These are phyloP conservation scores for Oplegnathus fasciatus DNA, from an alignment of 2,113 vertebrate species.

Conservation along the genomic window DNA sequence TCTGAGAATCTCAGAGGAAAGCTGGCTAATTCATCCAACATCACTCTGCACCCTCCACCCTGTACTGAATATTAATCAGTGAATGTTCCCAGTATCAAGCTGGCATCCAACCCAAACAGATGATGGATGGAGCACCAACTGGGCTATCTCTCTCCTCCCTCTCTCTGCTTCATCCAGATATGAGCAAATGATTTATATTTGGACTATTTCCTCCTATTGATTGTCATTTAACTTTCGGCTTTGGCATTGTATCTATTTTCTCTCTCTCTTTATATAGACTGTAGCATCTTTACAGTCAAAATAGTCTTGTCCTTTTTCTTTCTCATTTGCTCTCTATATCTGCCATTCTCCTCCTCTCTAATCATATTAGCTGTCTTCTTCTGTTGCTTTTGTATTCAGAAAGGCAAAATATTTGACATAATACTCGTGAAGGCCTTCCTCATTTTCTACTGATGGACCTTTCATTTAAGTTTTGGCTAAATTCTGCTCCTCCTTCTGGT, in stretches of 20 bases:
- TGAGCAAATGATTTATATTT: slow-evolving; percentile 72
- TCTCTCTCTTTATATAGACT: slow-evolving; percentile 6
- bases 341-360: slow-evolving; percentile 6
- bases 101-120: slow-evolving; percentile 78
- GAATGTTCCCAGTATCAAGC: slow-evolving; percentile 79
- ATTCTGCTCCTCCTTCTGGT: not conserved
- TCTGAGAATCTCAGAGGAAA: slow-evolving; percentile 62
- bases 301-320: not conserved
- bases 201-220: slow-evolving; percentile 60
- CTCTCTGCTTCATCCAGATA: slow-evolving; percentile 63
- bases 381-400: slow-evolving; percentile 20
- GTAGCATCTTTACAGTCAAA: not conserved
- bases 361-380: not conserved
- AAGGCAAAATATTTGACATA: slow-evolving; percentile 11
- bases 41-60: slow-evolving; percentile 62
- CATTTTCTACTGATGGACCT: not conserved
- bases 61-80: slow-evolving; percentile 81
- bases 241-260: slow-evolving; percentile 19
- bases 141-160: slow-evolving; percentile 60
- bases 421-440: not conserved
- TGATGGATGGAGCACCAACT: slow-evolving; percentile 79
- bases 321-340: slow-evolving; percentile 14
- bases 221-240: slow-evolving; percentile 52
- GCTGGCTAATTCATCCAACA: slow-evolving; percentile 73
- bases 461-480: not conserved